These are phyloP conservation scores for Heliconius sara DNA, from an alignment of 2,888 invertebrate genomes.

Conservation along the genomic window DNA sequence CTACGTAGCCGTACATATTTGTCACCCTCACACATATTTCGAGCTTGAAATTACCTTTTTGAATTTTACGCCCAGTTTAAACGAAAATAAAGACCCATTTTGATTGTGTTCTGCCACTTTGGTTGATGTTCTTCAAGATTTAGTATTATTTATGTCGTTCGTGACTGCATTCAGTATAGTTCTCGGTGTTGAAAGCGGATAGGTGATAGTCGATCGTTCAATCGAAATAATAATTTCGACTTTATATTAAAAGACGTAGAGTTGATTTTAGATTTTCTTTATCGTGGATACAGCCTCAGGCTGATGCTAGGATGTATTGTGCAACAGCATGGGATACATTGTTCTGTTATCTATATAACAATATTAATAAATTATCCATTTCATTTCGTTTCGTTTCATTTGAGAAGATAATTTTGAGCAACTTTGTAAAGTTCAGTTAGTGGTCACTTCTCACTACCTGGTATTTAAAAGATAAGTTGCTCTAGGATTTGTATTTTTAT, in stretches of 20 bases:
- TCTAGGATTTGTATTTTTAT: background rate
- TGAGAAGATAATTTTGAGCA: conserved; percentile 36
- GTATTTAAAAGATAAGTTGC: background rate
- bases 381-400: conserved; percentile 39
- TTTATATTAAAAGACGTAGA: background rate
- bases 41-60: conserved; percentile 47
- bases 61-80: conserved; percentile 53
- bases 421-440: conserved; percentile 41
- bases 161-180: conserved; percentile 78
- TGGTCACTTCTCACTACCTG: conserved; percentile 12
- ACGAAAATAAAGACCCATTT: conserved; percentile 53
- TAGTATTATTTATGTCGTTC: conserved; percentile 77
- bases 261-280: conserved; percentile 36
- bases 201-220: conserved; percentile 51
- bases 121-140: conserved; percentile 56
- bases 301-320: conserved; percentile 64
- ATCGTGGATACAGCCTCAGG: conserved; percentile 52
- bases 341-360: conserved; percentile 54
- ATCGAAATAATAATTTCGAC: conserved; percentile 9
- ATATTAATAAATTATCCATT: conserved; percentile 56
- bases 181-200: conserved; percentile 74
- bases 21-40: conserved; percentile 72
- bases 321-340: conserved; percentile 60
- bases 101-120: conserved; percentile 36
- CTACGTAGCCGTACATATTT: conserved; percentile 53